These are phyloP conservation scores for Sipha maydis DNA, from an alignment of 2,888 invertebrate genomes.

Conservation along the genomic window DNA sequence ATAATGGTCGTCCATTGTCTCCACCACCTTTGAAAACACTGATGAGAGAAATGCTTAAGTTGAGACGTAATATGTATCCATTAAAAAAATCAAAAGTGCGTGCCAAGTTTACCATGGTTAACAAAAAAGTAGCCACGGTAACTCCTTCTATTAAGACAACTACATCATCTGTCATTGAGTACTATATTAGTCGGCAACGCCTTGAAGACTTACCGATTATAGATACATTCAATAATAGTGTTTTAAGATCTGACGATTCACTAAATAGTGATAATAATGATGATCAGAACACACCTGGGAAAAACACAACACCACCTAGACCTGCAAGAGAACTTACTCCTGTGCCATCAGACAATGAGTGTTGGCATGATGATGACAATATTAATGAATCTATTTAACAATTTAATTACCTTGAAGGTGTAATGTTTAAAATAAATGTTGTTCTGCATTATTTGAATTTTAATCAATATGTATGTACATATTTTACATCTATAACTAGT, in stretches of 20 bases:
- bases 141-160: constrained; percentile 8
- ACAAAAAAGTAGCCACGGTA: constrained; percentile 20
- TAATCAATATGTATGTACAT: neutral
- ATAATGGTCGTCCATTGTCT: constrained; percentile 1
- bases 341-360: constrained; percentile 32
- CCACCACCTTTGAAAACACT: constrained; percentile 45
- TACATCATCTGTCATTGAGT: neutral
- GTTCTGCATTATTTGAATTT: neutral
- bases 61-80: constrained; percentile 29
- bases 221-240: neutral
- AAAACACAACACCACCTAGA: constrained; percentile 1
- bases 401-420: neutral
- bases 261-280: neutral
- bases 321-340: constrained; percentile 41
- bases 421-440: neutral
- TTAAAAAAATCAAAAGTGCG: constrained; percentile 16
- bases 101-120: constrained; percentile 12
- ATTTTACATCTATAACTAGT: neutral
- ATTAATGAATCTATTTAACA: neutral
- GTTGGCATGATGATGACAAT: constrained; percentile 4
- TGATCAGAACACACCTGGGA: neutral
- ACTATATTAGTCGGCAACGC: constrained; percentile 26
- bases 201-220: neutral
- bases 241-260: neutral
- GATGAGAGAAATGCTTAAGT: constrained; percentile 39